Evolutionary conservation across 2,113 vertebrate species (phyloP), one percentile per base, ranked within the genome.

Genomic region (Anarhynchus alexandrinus): DNA sequence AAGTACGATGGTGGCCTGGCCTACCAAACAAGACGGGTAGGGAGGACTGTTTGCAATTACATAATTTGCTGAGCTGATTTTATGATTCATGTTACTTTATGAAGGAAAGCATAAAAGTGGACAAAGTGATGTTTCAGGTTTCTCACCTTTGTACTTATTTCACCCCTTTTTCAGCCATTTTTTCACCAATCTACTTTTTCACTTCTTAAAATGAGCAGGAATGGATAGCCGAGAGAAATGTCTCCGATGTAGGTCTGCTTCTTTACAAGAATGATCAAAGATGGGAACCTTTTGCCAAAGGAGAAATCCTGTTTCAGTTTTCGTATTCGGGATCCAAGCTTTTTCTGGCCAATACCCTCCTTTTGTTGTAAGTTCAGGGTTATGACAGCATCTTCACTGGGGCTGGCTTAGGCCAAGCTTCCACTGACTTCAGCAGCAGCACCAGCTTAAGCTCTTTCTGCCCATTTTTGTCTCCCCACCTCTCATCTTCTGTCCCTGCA

Each of bases 381-480:
- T 58, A 36, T 34, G 27, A 42, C 20, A 62, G 8, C 23, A 17
- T n/a, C 54, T 69, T 29, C 15, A 3, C 0, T 42, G 18, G 15
- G 15, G 11, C 15, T 82, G 19, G 8, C 52, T 92, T 12, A 55
- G 19, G 14, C 43, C 43, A 76, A 69, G 45, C 23, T 82, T 88
- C 17, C 66, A 65, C 7, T 42, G 36, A 11, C 16, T 62, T 83
- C 51, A 69, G 30, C 21, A 90, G 38, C 32, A 82, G 3, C n/a
- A 30, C 2, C 16, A 58, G 7, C 9, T 74, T n/a, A 66, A 85
- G 57, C 32, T 90, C n/a, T 26, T 59, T 64, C 29, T 70, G 19
- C 47, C 12, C 7, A 4, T 2, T 0, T 30, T 80, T 54, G 10
- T 30, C 21, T 26, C 14, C 8, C 7, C 21, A 6, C 14, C 3